Conservation (phyloP, 2,888 invertebrate genomes). For the Polietes domitor region DNA sequence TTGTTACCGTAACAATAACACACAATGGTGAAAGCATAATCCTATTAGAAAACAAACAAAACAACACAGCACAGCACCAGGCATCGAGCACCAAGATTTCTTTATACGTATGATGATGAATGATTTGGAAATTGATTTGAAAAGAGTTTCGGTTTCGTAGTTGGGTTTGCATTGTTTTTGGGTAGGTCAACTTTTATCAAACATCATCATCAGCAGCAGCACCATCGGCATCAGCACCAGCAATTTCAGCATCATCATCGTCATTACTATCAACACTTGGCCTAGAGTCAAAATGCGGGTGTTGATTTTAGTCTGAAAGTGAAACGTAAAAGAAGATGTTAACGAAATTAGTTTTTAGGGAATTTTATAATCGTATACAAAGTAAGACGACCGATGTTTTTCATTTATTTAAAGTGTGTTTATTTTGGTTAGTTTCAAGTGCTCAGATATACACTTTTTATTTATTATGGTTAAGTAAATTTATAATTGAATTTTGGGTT, state of each 20-base stretch:
- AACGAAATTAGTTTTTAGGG: slow-evolving; percentile 14
- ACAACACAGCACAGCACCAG: slow-evolving; percentile 10
- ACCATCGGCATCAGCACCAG: slow-evolving; percentile 47
- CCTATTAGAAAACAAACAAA: slow-evolving; percentile 51
- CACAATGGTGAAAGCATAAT: slow-evolving; percentile 59
- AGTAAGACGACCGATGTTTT: not conserved
- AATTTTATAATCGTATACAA: not conserved
- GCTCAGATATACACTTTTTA: too few relatives aligned
- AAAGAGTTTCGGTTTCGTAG: slow-evolving; percentile 7
- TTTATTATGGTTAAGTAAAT: too few relatives aligned
- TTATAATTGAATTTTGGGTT: too few relatives aligned
- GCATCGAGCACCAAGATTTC: slow-evolving; percentile 4
- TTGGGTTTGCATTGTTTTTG: slow-evolving; percentile 28
- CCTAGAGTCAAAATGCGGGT: slow-evolving; percentile 56
- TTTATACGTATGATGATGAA: slow-evolving; percentile 37
- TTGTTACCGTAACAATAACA: slow-evolving; percentile 24
- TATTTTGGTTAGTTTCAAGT: not conserved
- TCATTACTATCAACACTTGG: slow-evolving; percentile 54
- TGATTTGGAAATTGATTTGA: slow-evolving; percentile 38
- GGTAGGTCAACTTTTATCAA: slow-evolving; percentile 45
- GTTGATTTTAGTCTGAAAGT: slow-evolving; percentile 48
- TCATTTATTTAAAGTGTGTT: not conserved
- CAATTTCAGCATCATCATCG: slow-evolving; percentile 43
- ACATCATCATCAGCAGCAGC: slow-evolving; percentile 37
- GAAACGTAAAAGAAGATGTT: slow-evolving; percentile 41